phyloP scores from a whole-genome alignment of 2,113 vertebrate species.

The Gasterosteus aculeatus region DNA sequence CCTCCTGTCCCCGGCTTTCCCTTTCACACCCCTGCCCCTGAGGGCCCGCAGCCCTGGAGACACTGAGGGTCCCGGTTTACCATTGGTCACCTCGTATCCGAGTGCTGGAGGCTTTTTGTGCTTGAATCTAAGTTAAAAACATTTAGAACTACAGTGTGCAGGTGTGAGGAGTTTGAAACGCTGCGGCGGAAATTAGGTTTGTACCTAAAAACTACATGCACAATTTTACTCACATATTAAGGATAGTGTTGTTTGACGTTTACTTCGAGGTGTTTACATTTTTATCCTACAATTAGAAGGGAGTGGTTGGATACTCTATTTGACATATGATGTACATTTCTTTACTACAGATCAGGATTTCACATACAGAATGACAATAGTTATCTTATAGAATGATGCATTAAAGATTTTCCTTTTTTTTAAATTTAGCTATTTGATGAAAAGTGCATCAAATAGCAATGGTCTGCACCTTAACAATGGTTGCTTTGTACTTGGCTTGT shows the following conservation, averaged over 20 bases:
- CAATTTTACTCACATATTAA: not conserved
- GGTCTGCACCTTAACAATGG: not conserved
- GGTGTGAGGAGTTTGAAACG: not conserved
- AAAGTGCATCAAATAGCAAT: not conserved
- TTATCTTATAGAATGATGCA: not conserved
- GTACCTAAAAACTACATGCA: not conserved
- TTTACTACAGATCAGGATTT: not conserved
- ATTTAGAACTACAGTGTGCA: not conserved
- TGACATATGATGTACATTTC: no score
- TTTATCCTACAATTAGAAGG: not conserved
- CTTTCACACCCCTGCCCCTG: conserved; percentile 57
- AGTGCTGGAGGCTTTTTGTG: not conserved
- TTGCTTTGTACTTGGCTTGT: not conserved
- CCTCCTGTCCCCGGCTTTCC: conserved; percentile 57
- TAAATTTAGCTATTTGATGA: no score
- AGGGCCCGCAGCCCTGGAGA: conserved; percentile 43
- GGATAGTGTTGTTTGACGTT: not conserved
- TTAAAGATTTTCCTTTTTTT: not conserved
- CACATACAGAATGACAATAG: not conserved
- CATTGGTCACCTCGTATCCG: conserved; percentile 1
- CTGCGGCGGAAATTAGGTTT: not conserved
- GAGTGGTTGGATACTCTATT: not conserved
- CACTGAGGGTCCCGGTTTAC: not conserved
- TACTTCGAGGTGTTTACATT: not conserved
- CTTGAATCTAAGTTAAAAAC: not conserved